Base-by-base conservation (phyloP, 2,888 invertebrate genomes). In the Xestia sexstrigata region DNA sequence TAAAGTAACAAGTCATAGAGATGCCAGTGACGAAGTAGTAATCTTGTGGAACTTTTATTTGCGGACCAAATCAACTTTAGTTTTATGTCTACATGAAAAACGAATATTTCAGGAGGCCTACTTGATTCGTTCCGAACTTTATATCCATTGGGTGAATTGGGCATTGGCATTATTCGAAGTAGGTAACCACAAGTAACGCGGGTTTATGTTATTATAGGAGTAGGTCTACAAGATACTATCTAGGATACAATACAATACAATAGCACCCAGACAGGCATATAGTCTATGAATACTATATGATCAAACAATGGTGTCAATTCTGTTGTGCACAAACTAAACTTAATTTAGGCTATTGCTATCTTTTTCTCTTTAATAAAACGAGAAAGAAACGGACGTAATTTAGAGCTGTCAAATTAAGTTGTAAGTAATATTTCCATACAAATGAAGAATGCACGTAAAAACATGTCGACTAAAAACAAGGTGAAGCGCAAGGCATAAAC, bases 21-120 rank as follows among this genome's bases (percentile, higher is more conserved):
- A 72, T 58, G 45, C 66, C 55, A 62, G 52, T 42, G 66, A 74
- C 76, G 63, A 76, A 67, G 47, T 78, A 67, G 47, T 78, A 63
- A 74, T 85, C 52, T 78, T 23, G 69, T 67, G 62, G 69, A 70
- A 79, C 39, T 77, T 78, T 71, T 84, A 76, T 81, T 71, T 71
- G 73, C 42, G 35, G 65, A 39, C 69, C 66, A 73, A 81, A 87
- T 87, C 72, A 71, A 79, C 68, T 87, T 79, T 66, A 69, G 45
- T 78, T 81, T 69, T 80, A 87, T 76, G 70, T 35, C 47, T 39
- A 74, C 49, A 67, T 75, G 75, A 78, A 76, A 78, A 78, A 76
- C 15, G 39, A 70, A 87, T 76, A 84, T 73, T 65, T 69, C 70
- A 72, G 70, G 55, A 76, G 66, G 30, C 52, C 71, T 74, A 69